Evolutionary conservation across 2,888 invertebrate genomes (phyloP), one percentile per base, ranked within the genome.

Genomic region (Geophilus truncorum): DNA sequence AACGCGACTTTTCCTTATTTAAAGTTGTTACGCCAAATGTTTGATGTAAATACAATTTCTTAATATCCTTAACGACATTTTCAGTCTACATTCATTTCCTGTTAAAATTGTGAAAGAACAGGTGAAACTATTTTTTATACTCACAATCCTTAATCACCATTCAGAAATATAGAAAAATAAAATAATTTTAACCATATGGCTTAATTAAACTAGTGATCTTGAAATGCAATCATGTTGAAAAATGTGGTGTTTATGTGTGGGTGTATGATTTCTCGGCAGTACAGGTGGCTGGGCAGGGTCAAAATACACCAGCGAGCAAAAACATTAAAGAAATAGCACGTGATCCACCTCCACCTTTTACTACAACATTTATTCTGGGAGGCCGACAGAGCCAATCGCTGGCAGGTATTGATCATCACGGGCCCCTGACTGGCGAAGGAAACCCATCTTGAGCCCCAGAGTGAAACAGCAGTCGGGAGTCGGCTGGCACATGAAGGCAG

Each of bases 331-430:
- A 51, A 51, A 51, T n/a, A 15, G 10, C 70, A 70, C 70, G 25
- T 25, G 25, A 10, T 28, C 70, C 23, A 28, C 70, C 70, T 70
- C 70, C 70, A 70, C 70, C 23, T 51, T n/a, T 51, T 18, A 51
- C 51, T 51, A 51, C 51, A 70, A 70, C 70, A 15, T 70, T 70
- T 70, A 70, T 70, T 70, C 6, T 23, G 28, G 25, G 15, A 51
- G 51, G 18, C 51, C 21, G 51, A 51, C 51, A 12, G 25, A 10
- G 70, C 70, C 70, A 70, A n/a, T 70, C 70, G 70, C 70, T 28
- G 9, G 23, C 70, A 70, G 70, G 70, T 70, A 70, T 70, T 70
- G 70, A 70, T 70, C 70, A 70, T 70, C 70, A 70, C 70, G 70
- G 70, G 70, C 70, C 70, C 70, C 70, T 28, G 25, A 70, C 70